A percentile compares a stretch with the other conserved stretches of the same genome.
phyloP scores from a whole-genome alignment of 2,888 invertebrate genomes.

The Epirrita christyi region DNA sequence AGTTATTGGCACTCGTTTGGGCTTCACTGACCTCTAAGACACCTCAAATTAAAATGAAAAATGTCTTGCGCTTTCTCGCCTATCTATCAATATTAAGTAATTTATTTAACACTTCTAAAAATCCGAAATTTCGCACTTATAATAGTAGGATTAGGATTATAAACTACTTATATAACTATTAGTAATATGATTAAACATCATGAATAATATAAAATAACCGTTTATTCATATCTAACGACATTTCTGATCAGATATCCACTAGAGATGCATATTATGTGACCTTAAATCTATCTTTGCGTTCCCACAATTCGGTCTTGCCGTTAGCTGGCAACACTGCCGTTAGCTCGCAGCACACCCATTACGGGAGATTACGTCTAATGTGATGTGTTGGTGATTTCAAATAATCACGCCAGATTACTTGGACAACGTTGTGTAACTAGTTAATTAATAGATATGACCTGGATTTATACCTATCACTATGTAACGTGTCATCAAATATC shows the following conservation, averaged over 20 bases:
- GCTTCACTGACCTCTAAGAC: conserved; percentile 1
- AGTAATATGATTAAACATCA: background rate
- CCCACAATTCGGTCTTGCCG: conserved; percentile 61
- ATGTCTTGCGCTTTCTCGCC: conserved; percentile 3
- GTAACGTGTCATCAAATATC: background rate
- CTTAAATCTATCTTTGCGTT: conserved; percentile 45
- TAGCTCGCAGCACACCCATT: conserved; percentile 72
- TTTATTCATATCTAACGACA: conserved; percentile 12
- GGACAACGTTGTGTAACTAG: conserved; percentile 55
- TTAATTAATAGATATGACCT: conserved; percentile 61
- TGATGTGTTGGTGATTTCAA: conserved; percentile 81
- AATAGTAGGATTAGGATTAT: too few species aligned
- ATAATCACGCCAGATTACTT: conserved; percentile 79
- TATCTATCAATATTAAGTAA: conserved; percentile 2
- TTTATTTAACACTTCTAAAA: background rate
- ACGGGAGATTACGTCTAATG: conserved; percentile 79
- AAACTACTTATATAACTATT: too few species aligned
- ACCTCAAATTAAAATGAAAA: conserved; percentile 9
- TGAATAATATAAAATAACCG: conserved; percentile 1
- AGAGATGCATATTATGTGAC: conserved; percentile 28
- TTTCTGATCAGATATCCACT: conserved; percentile 16
- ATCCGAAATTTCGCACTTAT: conserved; percentile 4
- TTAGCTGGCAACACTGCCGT: conserved; percentile 53
- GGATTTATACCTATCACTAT: background rate
- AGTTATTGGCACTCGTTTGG: background rate